Base-by-base conservation (phyloP, 1,140 invertebrate genomes). In the Procambarus virginalis region DNA sequence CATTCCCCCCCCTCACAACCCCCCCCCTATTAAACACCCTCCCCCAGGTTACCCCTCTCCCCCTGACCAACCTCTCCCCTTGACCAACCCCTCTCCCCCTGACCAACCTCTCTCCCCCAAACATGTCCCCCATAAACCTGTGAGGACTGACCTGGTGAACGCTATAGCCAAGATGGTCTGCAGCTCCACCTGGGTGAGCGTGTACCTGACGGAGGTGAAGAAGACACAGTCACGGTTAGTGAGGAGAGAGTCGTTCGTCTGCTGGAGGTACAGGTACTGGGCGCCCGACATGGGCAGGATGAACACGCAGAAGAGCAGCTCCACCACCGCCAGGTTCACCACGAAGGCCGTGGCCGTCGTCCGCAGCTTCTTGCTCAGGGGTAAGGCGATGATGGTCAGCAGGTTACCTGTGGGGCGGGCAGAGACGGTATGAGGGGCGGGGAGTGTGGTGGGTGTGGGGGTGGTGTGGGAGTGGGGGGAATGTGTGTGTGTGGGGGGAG, bases 341-440 rank as follows among this genome's bases (percentile, higher is more conserved):
- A 92, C 90, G 60, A 92, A 92, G 77, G 91, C 91, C 3, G 91
- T 92, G 82, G 91, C 91, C 20, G 91, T 91, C 6, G 91, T 92
- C n/a, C 91, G 75, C 8, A 92, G 86, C 45, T 83, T 91, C 80
- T 88, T 90, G 76, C 82, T 78, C 90, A 92, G 89, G 20, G 91
- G 91, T n/a, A 92, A 83, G 14, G 91, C 91, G 20, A 92, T 83
- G 76, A 92, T 92, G 20, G 91, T 92, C 51, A 92, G 90, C 4
- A 92, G 70, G 77, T 92, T 92, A 12, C 91, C 91, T 92, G 91
- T n/a, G n/a, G n/a, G n/a, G n/a, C n/a, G n/a, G n/a, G n/a, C n/a
- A n/a, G 22, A 34, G 46, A 60, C 20, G 51, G 3, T 9, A 45
- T 10, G 17, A n/a, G 46, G 85, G n/a, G 12, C n/a, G n/a, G n/a